These are phyloP conservation scores for Ptychadena robeensis DNA, from an alignment of 2,797 vertebrate genomes.

Conservation along the genomic window DNA sequence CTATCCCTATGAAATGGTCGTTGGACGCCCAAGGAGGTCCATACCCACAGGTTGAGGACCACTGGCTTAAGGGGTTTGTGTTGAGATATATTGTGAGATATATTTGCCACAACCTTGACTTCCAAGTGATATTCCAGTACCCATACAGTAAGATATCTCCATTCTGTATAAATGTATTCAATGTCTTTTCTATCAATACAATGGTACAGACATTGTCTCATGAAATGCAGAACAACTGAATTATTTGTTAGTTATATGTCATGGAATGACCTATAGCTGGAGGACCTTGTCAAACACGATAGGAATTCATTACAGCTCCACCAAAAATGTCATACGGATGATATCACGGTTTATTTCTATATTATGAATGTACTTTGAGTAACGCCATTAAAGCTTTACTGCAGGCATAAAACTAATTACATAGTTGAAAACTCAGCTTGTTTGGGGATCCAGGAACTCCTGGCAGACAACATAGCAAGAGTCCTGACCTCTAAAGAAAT, in stretches of 20 bases:
- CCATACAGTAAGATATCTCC: background rate
- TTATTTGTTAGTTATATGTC: background rate
- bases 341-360: background rate
- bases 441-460: background rate
- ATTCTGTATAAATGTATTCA: no score
- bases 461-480: background rate
- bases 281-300: background rate
- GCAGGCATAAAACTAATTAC: background rate
- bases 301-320: background rate
- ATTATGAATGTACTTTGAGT: background rate
- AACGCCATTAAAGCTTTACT: background rate
- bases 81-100: no score
- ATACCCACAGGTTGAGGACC: no score
- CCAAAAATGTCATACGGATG: background rate
- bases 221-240: background rate
- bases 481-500: background rate
- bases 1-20: no score
- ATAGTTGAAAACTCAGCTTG: background rate
- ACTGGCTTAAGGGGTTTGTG: no score
- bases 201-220: background rate
- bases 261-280: background rate
- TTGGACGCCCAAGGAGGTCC: no score
- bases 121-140: background rate
- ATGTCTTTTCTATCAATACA: background rate
- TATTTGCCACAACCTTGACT: background rate